Base-by-base conservation (phyloP, 2,797 vertebrate species). In the Chelon labrosus region DNA sequence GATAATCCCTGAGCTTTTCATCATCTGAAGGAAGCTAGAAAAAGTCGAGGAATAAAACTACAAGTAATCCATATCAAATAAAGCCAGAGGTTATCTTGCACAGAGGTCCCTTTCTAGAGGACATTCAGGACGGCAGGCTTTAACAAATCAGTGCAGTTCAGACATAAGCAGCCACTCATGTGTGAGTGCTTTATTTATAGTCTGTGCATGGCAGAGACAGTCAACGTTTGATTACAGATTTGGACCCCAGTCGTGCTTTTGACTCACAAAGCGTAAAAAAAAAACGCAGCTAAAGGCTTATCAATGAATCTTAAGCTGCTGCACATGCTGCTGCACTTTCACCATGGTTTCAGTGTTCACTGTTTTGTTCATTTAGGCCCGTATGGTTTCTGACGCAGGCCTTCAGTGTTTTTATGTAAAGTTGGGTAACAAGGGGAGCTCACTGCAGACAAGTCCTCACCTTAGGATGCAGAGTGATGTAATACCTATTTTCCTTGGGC, bases 161-260 rank as follows among this genome's bases (percentile, higher is more conserved):
- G 51, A 58, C 37, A 58, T 44, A 65, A 63, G 46, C 53, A 37
- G 44, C 70, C 74, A 77, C 63, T 81, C 72, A 17, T 84, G 77
- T 75, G 69, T 47, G 65, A 83, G 60, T 47, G 62, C 62, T 73
- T 83, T 83, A 84, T 90, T 84, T 77, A 80, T 62, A 86, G 80
- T 25, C 17, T 0, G 11, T 27, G n/a, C 7, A 58, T 27, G 55
- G 59, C 65, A 60, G 67, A 0, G 9, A 60, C 42, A 79, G 47
- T 35, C 27, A 79, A 52, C 56, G 69, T 38, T 56, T 67, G 35
- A 65, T 51, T 35, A 44, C 57, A 59, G 57, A 62, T 66, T 74
- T 75, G 16, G 46, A 54, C 64, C 8, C 25, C 27, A n/a, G 56
- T 39, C n/a, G 46, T 2, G 7, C 5, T 37, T 52, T 56, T 56